phyloP scores from a whole-genome alignment of 2,797 vertebrate genomes.

The Gallinago stenura region DNA sequence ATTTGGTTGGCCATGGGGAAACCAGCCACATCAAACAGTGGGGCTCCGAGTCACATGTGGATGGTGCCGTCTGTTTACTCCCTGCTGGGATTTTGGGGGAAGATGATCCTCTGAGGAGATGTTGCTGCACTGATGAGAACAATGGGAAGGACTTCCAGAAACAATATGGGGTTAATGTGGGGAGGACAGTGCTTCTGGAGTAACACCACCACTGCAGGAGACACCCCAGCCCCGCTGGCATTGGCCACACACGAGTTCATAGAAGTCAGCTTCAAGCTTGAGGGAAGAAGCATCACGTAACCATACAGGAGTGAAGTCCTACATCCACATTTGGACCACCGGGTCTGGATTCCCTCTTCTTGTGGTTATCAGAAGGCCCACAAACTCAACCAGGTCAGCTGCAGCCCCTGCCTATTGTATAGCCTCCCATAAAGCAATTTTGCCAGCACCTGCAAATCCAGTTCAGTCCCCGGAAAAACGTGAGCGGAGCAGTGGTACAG shows the following conservation, averaged over 20 bases:
- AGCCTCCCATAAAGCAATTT: not conserved
- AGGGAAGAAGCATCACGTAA: not conserved
- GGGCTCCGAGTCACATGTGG: accelerated
- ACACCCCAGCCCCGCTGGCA: not conserved
- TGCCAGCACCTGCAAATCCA: not conserved
- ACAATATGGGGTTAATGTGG: accelerated
- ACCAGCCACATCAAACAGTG: not conserved
- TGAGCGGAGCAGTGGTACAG: not conserved
- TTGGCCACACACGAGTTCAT: accelerated
- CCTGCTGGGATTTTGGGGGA: not conserved
- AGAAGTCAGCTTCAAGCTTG: not conserved
- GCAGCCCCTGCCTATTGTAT: not conserved
- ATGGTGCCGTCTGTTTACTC: not conserved
- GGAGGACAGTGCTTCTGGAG: not conserved
- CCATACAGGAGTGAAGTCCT: not conserved
- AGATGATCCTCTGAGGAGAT: not conserved
- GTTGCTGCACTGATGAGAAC: accelerated
- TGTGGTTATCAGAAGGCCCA: not conserved
- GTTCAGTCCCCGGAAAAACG: not conserved
- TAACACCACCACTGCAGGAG: not conserved
- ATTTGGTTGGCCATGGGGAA: not conserved
- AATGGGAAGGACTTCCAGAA: not conserved
- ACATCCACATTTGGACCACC: not conserved
- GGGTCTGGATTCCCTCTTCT: not conserved
- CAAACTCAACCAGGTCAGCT: not conserved